Percentiles rank a stretch among this genome's conserved stretches.
These are phyloP conservation scores for Blera fallax DNA, from an alignment of 2,888 invertebrate species.

Conservation along the genomic window DNA sequence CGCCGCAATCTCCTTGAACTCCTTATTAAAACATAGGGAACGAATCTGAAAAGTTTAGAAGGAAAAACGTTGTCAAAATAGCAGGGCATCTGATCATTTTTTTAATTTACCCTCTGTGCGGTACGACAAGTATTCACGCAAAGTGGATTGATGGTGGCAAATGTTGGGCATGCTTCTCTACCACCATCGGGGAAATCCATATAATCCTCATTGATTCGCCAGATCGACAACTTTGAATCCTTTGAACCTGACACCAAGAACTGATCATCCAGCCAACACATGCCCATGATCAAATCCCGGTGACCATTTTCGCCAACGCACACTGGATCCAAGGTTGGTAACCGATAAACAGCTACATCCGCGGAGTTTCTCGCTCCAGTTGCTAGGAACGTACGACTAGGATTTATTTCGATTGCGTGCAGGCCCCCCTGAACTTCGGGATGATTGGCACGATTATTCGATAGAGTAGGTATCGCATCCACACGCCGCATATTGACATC, in stretches of 20 bases:
- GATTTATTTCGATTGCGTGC: slow-evolving; percentile 96
- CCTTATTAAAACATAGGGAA: slow-evolving; percentile 93
- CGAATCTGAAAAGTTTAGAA: slow-evolving; percentile 84
- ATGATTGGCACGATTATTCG: slow-evolving; percentile 84
- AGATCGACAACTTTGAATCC: slow-evolving; percentile 94
- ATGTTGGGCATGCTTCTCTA: slow-evolving; percentile 81
- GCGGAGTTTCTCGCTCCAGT: slow-evolving; percentile 96
- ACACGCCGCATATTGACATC: slow-evolving; percentile 93
- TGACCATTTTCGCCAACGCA: slow-evolving; percentile 95
- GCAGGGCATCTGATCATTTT: neutral
- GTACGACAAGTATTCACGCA: slow-evolving; percentile 90
- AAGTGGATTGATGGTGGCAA: slow-evolving; percentile 85
- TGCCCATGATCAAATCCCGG: slow-evolving; percentile 93
- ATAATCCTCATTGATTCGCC: slow-evolving; percentile 87
- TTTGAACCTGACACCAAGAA: slow-evolving; percentile 96
- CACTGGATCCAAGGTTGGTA: slow-evolving; percentile 97
- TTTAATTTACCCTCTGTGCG: slow-evolving; percentile 84
- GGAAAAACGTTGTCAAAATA: neutral
- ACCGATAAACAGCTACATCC: slow-evolving; percentile 92
- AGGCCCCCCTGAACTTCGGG: slow-evolving; percentile 90
- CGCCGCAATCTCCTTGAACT: slow-evolving; percentile 93
- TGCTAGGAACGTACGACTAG: slow-evolving; percentile 93
- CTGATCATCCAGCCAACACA: slow-evolving; percentile 98
- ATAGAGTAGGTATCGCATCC: slow-evolving; percentile 93
- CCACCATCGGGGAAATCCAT: slow-evolving; percentile 80